phyloP scores from a whole-genome alignment of 2,888 invertebrate genomes.

The Quadroppia sp. region DNA sequence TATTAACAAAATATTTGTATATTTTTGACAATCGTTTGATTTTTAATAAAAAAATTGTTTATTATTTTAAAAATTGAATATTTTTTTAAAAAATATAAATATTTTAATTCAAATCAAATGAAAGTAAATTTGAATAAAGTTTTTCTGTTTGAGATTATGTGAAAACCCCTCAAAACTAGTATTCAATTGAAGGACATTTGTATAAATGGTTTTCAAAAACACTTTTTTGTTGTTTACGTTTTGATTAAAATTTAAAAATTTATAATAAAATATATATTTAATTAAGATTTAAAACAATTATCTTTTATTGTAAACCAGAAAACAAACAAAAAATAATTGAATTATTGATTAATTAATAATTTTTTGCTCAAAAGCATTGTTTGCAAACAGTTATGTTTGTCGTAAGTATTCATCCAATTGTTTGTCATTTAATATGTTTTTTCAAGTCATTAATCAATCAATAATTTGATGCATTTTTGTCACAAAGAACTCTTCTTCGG shows the following conservation, averaged over 20 bases:
- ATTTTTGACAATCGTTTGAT: no score
- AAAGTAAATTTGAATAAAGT: neutral
- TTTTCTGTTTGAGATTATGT: neutral
- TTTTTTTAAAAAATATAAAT: no score
- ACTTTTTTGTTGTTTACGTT: constrained; percentile 11
- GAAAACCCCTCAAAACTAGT: neutral
- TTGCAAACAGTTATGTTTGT: constrained; percentile 32
- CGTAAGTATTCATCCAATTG: constrained; percentile 26
- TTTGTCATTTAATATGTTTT: neutral
- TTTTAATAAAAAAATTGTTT: no score
- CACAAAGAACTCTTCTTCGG: constrained; percentile 13
- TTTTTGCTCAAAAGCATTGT: no score
- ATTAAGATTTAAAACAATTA: neutral
- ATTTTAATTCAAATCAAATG: no score
- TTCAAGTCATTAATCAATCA: neutral
- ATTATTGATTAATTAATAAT: neutral
- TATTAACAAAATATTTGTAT: neutral
- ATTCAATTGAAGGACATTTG: constrained; percentile 24
- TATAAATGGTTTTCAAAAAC: neutral
- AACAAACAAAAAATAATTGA: neutral
- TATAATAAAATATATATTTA: neutral
- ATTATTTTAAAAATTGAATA: no score
- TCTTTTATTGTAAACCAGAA: neutral
- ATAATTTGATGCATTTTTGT: neutral
- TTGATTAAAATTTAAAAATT: neutral